Conservation (phyloP, 2,113 vertebrate species). For the Takifugu flavidus region DNA sequence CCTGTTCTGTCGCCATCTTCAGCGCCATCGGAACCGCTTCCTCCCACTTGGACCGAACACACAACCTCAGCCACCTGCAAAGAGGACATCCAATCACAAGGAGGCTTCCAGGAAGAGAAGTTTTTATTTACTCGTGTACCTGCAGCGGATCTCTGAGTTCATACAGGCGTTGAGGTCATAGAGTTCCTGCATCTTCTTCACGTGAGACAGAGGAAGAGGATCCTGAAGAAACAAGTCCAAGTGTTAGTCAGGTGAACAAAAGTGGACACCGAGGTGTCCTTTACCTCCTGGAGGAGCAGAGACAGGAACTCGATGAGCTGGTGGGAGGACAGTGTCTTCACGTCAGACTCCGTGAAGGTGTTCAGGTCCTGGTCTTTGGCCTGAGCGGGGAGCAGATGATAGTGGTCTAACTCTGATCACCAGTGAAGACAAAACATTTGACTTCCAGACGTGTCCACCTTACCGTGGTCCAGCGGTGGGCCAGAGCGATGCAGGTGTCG, state of each 20-base stretch:
- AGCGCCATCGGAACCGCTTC: conserved; percentile 86
- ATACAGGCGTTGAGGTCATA: conserved; percentile 82
- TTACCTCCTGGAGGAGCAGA: conserved; percentile 85
- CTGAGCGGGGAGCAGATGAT: conserved; percentile 45
- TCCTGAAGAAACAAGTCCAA: conserved; percentile 66
- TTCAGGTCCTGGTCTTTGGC: conserved; percentile 83
- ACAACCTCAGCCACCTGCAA: conserved; percentile 88
- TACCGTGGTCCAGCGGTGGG: conserved; percentile 86
- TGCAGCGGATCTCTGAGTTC: conserved; percentile 93
- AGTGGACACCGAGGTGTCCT: neutral
- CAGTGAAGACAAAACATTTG: too few relatives aligned
- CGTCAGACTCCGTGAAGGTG: conserved; percentile 78
- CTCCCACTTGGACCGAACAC: conserved; percentile 88
- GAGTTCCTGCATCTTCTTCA: conserved; percentile 90
- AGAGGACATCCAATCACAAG: conserved; percentile 18
- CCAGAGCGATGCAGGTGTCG: conserved; percentile 83
- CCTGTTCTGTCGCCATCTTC: conserved; percentile 94
- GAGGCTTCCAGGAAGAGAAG: neutral
- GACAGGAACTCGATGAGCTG: conserved; percentile 91
- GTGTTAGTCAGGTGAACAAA: neutral
- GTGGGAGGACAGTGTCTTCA: conserved; percentile 86
- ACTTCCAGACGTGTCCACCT: conserved; percentile 1
- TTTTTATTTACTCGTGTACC: conserved; percentile 63
- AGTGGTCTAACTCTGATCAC: neutral
- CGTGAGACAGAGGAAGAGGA: conserved; percentile 82